Conservation (phyloP, 2,888 invertebrate genomes). For the Seira musarum region DNA sequence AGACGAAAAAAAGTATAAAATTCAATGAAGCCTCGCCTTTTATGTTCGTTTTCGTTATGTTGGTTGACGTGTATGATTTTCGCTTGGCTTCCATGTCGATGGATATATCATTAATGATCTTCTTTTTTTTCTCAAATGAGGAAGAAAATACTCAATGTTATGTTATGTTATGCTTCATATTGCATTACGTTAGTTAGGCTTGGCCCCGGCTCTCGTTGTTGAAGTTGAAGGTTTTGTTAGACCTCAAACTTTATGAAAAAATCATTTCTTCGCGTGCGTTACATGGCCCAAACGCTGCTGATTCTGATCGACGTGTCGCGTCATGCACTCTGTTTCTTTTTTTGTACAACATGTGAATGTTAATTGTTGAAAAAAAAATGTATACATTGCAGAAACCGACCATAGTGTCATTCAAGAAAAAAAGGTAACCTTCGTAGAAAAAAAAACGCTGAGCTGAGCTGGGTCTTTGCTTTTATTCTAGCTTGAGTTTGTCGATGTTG, state of each 20-base stretch:
- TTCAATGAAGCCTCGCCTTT: constrained; percentile 21
- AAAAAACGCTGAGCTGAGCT: no score
- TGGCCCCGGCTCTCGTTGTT: no score
- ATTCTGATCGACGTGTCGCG: no score
- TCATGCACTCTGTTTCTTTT: no score
- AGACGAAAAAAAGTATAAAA: constrained; percentile 11
- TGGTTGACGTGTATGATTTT: background rate
- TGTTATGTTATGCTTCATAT: no score
- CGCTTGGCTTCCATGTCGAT: background rate
- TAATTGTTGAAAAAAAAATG: background rate
- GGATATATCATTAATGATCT: constrained; percentile 45
- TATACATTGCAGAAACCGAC: background rate
- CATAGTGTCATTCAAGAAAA: constrained; percentile 11
- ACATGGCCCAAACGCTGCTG: background rate
- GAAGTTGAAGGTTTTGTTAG: background rate
- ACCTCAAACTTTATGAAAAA: constrained; percentile 23
- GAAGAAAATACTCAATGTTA: constrained; percentile 30
- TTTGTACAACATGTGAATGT: background rate
- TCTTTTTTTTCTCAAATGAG: constrained; percentile 46
- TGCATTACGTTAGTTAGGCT: no score
- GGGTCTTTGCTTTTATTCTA: no score
- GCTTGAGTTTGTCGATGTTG: no score
- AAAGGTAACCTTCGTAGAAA: no score
- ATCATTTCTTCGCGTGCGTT: constrained; percentile 46
- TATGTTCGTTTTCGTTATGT: background rate